phyloP scores from a whole-genome alignment of 2,113 vertebrate species.

The Ciconia boyciana region DNA sequence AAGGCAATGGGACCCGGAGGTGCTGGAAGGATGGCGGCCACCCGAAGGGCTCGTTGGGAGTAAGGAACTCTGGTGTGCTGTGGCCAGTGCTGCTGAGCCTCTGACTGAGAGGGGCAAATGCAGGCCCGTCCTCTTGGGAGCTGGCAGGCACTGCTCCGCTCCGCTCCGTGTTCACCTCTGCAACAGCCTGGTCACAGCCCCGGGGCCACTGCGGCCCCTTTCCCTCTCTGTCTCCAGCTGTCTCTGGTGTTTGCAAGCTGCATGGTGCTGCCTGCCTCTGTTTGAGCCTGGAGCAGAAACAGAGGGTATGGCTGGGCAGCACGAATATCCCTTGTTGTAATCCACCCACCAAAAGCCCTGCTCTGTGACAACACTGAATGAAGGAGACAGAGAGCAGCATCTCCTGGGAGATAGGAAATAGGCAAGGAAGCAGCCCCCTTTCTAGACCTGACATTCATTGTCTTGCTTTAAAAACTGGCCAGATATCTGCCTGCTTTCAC shows the following conservation, averaged over 20 bases:
- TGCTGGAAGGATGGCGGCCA: not conserved
- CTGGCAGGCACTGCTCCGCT: not conserved
- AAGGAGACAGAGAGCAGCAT: not conserved
- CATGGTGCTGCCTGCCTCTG: not conserved
- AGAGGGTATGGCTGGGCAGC: not conserved
- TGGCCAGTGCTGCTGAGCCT: not conserved
- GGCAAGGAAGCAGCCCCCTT: not conserved
- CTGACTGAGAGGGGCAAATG: not conserved
- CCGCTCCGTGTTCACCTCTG: not conserved
- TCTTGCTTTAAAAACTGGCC: not conserved
- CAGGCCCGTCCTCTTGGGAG: accelerated
- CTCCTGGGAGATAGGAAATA: not conserved
- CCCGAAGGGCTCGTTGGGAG: accelerated
- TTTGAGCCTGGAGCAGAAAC: not conserved
- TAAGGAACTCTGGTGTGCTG: not conserved
- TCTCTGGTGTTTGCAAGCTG: not conserved
- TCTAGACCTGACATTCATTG: not conserved
- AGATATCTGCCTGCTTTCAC: not conserved
- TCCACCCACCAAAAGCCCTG: not conserved
- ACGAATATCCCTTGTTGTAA: not conserved
- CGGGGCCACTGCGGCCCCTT: not conserved
- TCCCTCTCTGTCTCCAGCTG: not conserved
- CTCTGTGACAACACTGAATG: not conserved
- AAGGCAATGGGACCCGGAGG: not conserved
- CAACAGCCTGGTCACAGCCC: not conserved